phyloP scores from a whole-genome alignment of 2,797 vertebrate genomes.

The Dendrocincla fuliginosa region DNA sequence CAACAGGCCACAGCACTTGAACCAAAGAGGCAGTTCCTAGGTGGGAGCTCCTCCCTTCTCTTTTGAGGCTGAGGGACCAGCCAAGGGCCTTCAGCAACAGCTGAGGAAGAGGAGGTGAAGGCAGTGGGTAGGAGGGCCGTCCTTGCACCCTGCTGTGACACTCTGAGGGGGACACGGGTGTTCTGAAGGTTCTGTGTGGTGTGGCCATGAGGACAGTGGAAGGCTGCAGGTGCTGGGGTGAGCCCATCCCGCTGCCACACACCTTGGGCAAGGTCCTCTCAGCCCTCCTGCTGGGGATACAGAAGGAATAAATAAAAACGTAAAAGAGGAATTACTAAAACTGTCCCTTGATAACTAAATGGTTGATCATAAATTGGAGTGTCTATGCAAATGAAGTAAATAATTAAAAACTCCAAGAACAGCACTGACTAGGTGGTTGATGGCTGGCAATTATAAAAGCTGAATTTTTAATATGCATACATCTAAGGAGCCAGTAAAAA shows the following conservation, averaged over 20 bases:
- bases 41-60: not conserved
- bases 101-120: not conserved
- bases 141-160: rapidly evolving
- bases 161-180: rapidly evolving
- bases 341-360: conserved; percentile 77
- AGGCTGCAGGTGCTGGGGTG: not conserved
- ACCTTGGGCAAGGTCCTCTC: not conserved
- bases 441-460: conserved; percentile 83
- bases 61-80: not conserved
- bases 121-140: not conserved
- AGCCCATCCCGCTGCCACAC: not conserved
- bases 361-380: conserved; percentile 80
- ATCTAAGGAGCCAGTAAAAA: conserved; percentile 82
- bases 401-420: conserved; percentile 83
- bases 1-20: not conserved
- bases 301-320: conserved; percentile 75
- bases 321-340: conserved; percentile 74
- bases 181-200: not conserved
- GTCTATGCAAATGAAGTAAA: conserved; percentile 85
- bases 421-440: conserved; percentile 82
- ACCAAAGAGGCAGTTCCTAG: not conserved
- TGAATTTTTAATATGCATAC: conserved; percentile 83
- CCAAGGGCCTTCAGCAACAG: not conserved
- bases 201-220: rapidly evolving
- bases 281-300: conserved; percentile 15